Percentiles rank a stretch among this genome's conserved stretches.
Evolutionary conservation across 2,888 invertebrate species (phyloP).

Genomic region (Gastracanthus pulcherrimus): DNA sequence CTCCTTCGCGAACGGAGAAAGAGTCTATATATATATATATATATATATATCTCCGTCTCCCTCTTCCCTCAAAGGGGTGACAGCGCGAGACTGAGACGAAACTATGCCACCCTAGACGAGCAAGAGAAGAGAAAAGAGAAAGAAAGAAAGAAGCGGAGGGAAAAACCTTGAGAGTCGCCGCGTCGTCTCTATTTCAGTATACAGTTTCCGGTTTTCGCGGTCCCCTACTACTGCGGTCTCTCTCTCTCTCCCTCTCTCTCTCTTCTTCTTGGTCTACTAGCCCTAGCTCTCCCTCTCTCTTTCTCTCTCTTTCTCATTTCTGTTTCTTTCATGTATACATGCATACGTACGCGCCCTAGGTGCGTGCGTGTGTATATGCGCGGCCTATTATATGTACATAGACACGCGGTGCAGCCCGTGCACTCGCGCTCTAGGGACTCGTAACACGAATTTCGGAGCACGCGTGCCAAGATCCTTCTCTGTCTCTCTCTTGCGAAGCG

Average conservation of each 20-base stretch:
- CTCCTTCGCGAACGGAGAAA: conserved; percentile 26
- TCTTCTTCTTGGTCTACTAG: background rate
- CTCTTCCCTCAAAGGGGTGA: conserved; percentile 37
- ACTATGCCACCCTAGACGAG: conserved; percentile 43
- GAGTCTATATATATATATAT: too few relatives aligned
- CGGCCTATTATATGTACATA: background rate
- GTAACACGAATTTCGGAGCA: background rate
- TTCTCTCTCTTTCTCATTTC: background rate
- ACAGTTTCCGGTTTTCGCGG: conserved; percentile 73
- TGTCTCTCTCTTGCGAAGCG: too few relatives aligned
- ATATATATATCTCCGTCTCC: too few relatives aligned
- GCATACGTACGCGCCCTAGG: background rate
- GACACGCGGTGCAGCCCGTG: too few relatives aligned
- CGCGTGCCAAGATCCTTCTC: background rate
- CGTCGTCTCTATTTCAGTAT: conserved; percentile 70
- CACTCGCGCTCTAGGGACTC: too few relatives aligned
- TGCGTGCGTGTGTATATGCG: conserved; percentile 9
- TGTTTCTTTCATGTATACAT: conserved; percentile 9
- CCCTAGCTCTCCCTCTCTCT: background rate
- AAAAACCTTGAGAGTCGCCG: conserved; percentile 62
- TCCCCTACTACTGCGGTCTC: conserved; percentile 60
- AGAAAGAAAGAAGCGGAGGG: conserved; percentile 58
- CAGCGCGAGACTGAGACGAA: conserved; percentile 24
- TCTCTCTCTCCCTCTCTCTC: conserved; percentile 10
- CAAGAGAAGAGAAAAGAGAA: conserved; percentile 38